Evolutionary conservation across 2,113 vertebrate genomes (phyloP).

Genomic region (Pollachius pollachius): DNA sequence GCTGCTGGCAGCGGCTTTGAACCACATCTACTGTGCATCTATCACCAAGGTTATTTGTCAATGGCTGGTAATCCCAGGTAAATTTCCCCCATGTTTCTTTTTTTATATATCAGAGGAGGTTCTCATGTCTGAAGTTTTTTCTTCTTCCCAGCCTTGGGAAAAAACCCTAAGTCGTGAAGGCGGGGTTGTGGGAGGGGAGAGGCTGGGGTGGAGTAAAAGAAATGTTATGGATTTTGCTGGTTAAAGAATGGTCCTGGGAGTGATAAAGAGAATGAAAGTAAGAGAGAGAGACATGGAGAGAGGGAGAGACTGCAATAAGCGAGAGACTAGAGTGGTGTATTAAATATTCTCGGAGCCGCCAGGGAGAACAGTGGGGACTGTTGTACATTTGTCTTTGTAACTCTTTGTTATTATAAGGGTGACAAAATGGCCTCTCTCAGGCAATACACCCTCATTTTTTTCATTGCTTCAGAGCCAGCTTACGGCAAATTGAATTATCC

Average conservation of each 20-base stretch:
- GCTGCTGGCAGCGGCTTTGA: conserved; percentile 81
- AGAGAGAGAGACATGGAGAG: conserved; percentile 24
- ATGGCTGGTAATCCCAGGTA: conserved; percentile 84
- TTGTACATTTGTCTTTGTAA: conserved; percentile 9
- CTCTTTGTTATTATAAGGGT: conserved; percentile 1
- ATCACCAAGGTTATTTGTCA: conserved; percentile 86
- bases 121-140: conserved; percentile 78
- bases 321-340: conserved; percentile 20
- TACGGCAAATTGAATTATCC: background rate
- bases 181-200: conserved; percentile 26
- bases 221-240: conserved; percentile 74
- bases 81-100: conserved; percentile 68
- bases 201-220: conserved; percentile 68
- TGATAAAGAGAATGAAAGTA: conserved; percentile 19
- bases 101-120: conserved; percentile 76
- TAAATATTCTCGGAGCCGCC: conserved; percentile 29
- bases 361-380: conserved; percentile 8
- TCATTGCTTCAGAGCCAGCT: background rate
- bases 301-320: conserved; percentile 1
- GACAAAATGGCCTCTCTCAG: background rate
- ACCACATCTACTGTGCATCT: conserved; percentile 83
- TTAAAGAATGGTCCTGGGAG: conserved; percentile 48
- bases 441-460: background rate
- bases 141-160: conserved; percentile 72
- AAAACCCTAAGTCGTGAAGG: conserved; percentile 40